Conservation (phyloP, 2,888 invertebrate species). For the Drosophila heteroneura region DNA sequence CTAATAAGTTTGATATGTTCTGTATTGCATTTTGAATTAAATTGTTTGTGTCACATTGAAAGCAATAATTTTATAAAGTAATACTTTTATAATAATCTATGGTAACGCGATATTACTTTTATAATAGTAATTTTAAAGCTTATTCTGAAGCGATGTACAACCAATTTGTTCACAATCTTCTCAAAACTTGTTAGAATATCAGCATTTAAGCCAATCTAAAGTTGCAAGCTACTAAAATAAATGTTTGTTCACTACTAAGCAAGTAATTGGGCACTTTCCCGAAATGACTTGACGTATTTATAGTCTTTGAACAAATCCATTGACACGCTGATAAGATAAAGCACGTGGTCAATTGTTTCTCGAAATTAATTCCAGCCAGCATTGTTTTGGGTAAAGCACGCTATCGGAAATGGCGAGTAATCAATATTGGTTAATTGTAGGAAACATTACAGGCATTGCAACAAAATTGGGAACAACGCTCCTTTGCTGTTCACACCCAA, state of each 20-base stretch:
- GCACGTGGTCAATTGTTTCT: neutral
- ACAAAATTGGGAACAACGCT: neutral
- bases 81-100: neutral
- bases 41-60: neutral
- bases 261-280: slow-evolving; percentile 31
- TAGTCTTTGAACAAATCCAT: neutral
- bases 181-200: neutral
- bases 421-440: slow-evolving; percentile 20
- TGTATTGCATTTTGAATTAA: neutral
- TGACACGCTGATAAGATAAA: slow-evolving; percentile 35
- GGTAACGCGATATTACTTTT: neutral
- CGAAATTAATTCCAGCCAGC: slow-evolving; percentile 4
- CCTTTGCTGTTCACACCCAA: slow-evolving; percentile 1
- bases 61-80: neutral
- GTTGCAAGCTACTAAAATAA: neutral
- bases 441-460: neutral
- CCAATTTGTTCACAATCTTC: neutral
- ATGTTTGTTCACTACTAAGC: neutral
- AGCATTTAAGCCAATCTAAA: neutral
- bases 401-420: slow-evolving; percentile 10
- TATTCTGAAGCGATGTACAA: neutral
- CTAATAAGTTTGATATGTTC: neutral
- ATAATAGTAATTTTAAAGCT: neutral
- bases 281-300: slow-evolving; percentile 19
- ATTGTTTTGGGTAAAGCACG: slow-evolving; percentile 20